Base-by-base conservation (phyloP, 2,113 vertebrate species). In the Tetrao urogallus region DNA sequence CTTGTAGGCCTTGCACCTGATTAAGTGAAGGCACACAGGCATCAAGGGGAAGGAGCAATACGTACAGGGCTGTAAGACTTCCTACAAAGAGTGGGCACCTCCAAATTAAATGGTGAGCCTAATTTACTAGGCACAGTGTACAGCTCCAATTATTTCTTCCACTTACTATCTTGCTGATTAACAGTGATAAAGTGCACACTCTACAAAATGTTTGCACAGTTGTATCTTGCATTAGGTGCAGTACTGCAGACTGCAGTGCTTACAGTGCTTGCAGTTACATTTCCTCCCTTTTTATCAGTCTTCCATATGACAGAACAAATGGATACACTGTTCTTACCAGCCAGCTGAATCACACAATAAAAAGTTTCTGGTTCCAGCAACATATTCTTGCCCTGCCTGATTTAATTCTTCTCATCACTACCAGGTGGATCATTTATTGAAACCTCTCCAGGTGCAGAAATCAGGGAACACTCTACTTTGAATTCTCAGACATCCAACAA, bases 281-380 rank as follows among this genome's bases (percentile, higher is more conserved):
- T 73, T 67, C 42, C 65, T 69, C 40, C 63, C 21, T 11, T 58
- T 80, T 67, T 36, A 66, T 40, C 48, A 36, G 30, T 38, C 45
- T 60, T 63, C 52, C n/a, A 58, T 7, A 61, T 5, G 45, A 42
- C 38, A 82, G 20, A 83, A 87, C 22, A 75, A 89, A 95, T 92
- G 21, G 30, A 71, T 40, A 57, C 25, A 75, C 71, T 82, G 96
- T 81, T 97, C 96, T 91, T 89, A 69, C 58, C 77, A 83, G 74
- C 74, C 92, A 85, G 74, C 18, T 36, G 60, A 96, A 96, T 40
- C 81, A 84, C 92, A 48, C 65, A 96, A 63, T 82, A 95, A 90
- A 90, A 96, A 95, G 13, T 66, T 90, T 75, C 11, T 79, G 32
- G 66, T 89, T 72, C 88, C 94, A 96, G 9, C 6, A 75, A 40